phyloP scores from a whole-genome alignment of 2,888 invertebrate genomes.

The Xanthia icteritia region DNA sequence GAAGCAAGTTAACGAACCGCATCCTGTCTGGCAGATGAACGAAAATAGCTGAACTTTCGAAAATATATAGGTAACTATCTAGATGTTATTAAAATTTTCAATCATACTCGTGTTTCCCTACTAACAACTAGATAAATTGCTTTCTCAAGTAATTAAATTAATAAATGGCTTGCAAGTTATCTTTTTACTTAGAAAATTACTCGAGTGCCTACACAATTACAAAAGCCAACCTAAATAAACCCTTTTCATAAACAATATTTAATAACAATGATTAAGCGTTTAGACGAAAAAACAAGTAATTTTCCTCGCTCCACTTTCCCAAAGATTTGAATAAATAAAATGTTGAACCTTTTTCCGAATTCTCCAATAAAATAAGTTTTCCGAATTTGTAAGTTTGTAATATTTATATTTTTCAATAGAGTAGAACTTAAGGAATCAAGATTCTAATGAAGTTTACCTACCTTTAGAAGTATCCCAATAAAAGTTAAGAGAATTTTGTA shows the following conservation, averaged over 20 bases:
- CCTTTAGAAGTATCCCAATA: slow-evolving; percentile 8
- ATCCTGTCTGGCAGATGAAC: slow-evolving; percentile 45
- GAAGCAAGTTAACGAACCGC: slow-evolving; percentile 27
- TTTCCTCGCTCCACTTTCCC: slow-evolving; percentile 21
- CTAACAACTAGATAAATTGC: slow-evolving; percentile 7
- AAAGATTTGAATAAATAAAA: slow-evolving; percentile 45
- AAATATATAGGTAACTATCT: slow-evolving; percentile 31
- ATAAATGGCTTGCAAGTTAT: slow-evolving; percentile 40
- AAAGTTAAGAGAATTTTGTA: slow-evolving; percentile 12
- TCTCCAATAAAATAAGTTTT: slow-evolving; percentile 44
- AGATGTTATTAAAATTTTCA: slow-evolving; percentile 73
- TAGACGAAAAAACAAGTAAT: slow-evolving; percentile 37
- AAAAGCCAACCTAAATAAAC: slow-evolving; percentile 37
- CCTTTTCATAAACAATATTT: slow-evolving; percentile 48
- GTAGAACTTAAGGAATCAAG: slow-evolving; percentile 31
- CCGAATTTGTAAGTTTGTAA: slow-evolving; percentile 41
- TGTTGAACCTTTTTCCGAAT: slow-evolving; percentile 37
- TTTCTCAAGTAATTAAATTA: slow-evolving; percentile 13
- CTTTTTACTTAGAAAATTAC: slow-evolving; percentile 49
- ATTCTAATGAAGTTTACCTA: slow-evolving; percentile 31
- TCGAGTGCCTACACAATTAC: slow-evolving; percentile 29
- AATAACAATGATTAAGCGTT: slow-evolving; percentile 51
- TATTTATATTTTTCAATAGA: slow-evolving; percentile 40
- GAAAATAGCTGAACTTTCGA: slow-evolving; percentile 28
- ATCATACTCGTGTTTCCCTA: slow-evolving; percentile 34